phyloP scores from a whole-genome alignment of 2,888 invertebrate genomes.

The Hypselothyrea guttata region DNA sequence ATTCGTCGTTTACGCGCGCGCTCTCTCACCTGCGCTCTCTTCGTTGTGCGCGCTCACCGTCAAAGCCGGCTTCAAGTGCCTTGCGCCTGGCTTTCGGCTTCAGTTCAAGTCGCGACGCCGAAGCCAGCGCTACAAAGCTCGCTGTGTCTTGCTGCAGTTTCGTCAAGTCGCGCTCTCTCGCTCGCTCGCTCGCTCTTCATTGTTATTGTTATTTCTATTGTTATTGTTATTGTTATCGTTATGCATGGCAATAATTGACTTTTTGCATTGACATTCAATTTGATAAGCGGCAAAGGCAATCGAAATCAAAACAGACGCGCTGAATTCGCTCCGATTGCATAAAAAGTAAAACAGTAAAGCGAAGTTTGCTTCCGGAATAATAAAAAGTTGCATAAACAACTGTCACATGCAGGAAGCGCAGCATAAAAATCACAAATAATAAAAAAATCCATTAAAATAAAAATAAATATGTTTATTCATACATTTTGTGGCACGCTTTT shows the following conservation, averaged over 20 bases:
- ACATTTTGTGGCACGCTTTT: too few species aligned
- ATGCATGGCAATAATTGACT: slow-evolving; percentile 50
- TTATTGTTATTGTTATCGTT: slow-evolving; percentile 40
- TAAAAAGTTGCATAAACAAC: slow-evolving; percentile 60
- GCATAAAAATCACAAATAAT: too few species aligned
- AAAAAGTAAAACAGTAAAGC: slow-evolving; percentile 74
- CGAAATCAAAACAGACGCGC: slow-evolving; percentile 49
- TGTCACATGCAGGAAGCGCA: slow-evolving; percentile 68
- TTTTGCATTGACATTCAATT: slow-evolving; percentile 63
- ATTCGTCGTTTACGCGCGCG: slow-evolving; percentile 9
- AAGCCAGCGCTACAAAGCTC: slow-evolving; percentile 43
- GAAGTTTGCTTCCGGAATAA: slow-evolving; percentile 61
- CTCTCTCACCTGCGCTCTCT: slow-evolving; percentile 7
- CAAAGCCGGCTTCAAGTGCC: slow-evolving; percentile 37
- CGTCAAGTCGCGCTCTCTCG: slow-evolving; percentile 11
- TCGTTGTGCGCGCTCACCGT: not conserved
- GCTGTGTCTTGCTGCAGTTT: slow-evolving; percentile 8
- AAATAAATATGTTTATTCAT: slow-evolving; percentile 13
- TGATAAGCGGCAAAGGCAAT: slow-evolving; percentile 71
- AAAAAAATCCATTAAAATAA: not conserved
- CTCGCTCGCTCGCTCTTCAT: too few species aligned
- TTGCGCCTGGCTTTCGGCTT: slow-evolving; percentile 14
- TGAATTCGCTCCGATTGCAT: slow-evolving; percentile 59
- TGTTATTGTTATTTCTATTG: slow-evolving; percentile 33
- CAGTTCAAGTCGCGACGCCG: slow-evolving; percentile 61